These are phyloP conservation scores for Octomys mimax DNA, from an alignment of 2,797 vertebrate species.

Conservation along the genomic window DNA sequence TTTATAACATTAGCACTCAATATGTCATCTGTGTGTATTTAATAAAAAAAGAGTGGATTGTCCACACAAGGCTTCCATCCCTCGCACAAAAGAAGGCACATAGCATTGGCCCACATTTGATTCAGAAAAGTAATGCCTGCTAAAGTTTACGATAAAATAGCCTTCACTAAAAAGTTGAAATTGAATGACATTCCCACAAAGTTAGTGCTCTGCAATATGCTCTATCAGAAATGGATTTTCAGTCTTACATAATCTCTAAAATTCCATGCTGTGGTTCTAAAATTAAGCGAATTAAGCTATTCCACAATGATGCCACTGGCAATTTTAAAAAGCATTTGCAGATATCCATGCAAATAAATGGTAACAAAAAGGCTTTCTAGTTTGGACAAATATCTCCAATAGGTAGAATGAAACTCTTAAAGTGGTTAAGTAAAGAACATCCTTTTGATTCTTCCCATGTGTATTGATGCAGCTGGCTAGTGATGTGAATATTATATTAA, in stretches of 20 bases:
- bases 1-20: conserved; percentile 27
- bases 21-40: neutral
- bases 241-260: neutral
- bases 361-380: neutral
- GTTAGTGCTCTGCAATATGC: neutral
- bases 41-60: neutral
- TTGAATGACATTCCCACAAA: neutral
- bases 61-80: neutral
- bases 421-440: neutral
- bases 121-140: conserved; percentile 22
- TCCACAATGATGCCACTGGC: neutral
- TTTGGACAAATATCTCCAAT: neutral
- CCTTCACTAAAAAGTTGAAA: neutral
- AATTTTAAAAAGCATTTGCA: conserved; percentile 5
- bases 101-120: neutral
- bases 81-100: neutral
- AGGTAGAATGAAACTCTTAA: neutral
- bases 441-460: neutral
- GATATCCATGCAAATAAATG: conserved; percentile 1
- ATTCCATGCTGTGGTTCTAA: neutral
- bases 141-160: neutral
- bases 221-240: neutral
- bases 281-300: conserved; percentile 6
- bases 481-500: neutral
- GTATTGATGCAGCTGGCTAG: neutral